Base-by-base conservation (phyloP, 2,113 vertebrate genomes). In the Clinocottus analis region DNA sequence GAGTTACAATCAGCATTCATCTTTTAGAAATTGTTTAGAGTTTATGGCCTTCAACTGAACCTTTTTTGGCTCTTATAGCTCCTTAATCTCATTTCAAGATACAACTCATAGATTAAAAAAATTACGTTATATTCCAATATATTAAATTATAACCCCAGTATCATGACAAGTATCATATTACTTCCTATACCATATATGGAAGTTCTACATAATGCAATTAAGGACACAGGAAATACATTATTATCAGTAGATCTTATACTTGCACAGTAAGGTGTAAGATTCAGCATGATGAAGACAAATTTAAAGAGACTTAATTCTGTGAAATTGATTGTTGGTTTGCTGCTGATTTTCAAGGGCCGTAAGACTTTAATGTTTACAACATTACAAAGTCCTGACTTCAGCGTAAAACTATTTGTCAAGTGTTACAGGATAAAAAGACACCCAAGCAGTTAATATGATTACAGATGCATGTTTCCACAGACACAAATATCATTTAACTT, bases 261-360 rank as follows among this genome's bases (percentile, higher is more conserved):
- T 16, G 4, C 29, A 31, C 27, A 71, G n/a, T 7, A 19, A 47
- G 1, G 2, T 23, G 8, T 7, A 27, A 31, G 10, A 43, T 43
- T 43, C 6, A 39, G 41, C 9, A 29, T 51, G 23, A 29, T 33
- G 31, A 23, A 33, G 17, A 69, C 23, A 17, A 8, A 25, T 66
- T n/a, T 77, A 17, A 51, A 63, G 31, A 45, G 14, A 71, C n/a
- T 51, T 35, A 3, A 61, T 53, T 53, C 23, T 53, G 60, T 14
- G 9, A 21, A 27, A n/a, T 13, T 23, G 27, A 60, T 53, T 72
- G 4, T 37, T 35, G 14, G 27, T 55, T 72, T 72, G 66, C 27
- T 49, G 27, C 21, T 59, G 49, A 55, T 58, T 49, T 3, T 23
- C 39, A 60, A 45, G 19, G 39, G 3, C 19, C 3, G 5, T 14